Base-by-base conservation (phyloP, 2,888 invertebrate genomes). In the Catocala fraxini region DNA sequence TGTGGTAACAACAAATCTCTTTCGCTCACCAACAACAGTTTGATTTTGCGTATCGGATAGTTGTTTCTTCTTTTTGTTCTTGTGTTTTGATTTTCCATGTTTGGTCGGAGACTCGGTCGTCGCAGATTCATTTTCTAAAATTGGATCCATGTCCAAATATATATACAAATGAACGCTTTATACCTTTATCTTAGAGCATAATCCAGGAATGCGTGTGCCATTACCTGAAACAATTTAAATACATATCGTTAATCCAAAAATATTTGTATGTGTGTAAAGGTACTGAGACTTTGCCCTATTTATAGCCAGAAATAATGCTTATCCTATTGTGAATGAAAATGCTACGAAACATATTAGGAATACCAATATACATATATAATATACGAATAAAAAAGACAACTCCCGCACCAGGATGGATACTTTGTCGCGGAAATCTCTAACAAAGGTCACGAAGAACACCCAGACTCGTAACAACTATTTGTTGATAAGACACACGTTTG, bases 81-180 rank as follows among this genome's bases (percentile, higher is more conserved):
- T 91, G 53, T 91, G 87, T 84, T 91, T 92, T 41, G 89, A 84
- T 79, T 93, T 94, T 49, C 90, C 92, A 86, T 88, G 87, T 79
- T 90, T 93, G 10, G 81, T 82, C 33, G 90, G 88, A 51, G 92
- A 88, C 59, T 92, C 93, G 49, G 90, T 83, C 52, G 90, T 84
- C 61, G 91, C 90, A 65, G 89, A 85, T 85, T 94, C 94, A 89
- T 93, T 94, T 91, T 94, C 94, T 86, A 94, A 84, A 77, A 94
- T 94, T 73, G 94, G 94, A 88, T 94, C 93, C 94, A 94, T 94
- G 68, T 82, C 83, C 76, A 80, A 81, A 76, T 74, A 66, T 82
- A 74, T 63, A 78, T 77, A 58, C 68, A 70, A 77, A 61, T 71
- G 74, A 82, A 78, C 65, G 65, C 68, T 74, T 78, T 82, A 82